Conservation (phyloP, 2,888 invertebrate genomes). For the Acleris holmiana region DNA sequence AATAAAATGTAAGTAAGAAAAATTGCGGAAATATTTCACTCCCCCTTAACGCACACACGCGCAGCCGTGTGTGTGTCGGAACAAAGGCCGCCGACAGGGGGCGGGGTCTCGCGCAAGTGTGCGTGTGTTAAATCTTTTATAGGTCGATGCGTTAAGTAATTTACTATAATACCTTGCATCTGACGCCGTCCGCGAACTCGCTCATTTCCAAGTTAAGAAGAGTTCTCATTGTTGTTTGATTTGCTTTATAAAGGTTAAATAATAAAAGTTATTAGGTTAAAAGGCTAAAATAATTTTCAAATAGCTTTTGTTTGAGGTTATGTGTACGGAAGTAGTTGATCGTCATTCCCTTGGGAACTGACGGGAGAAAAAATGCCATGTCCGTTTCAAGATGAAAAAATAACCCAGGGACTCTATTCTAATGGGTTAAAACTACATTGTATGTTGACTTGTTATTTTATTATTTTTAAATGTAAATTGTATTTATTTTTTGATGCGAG, state of each 20-base stretch:
- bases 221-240: slow-evolving; percentile 26
- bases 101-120: slow-evolving; percentile 57
- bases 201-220: slow-evolving; percentile 37
- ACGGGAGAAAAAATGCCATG: too few species aligned
- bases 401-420: too few species aligned
- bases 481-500: too few species aligned
- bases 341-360: too few species aligned
- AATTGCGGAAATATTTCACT: slow-evolving; percentile 68
- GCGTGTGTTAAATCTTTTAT: slow-evolving; percentile 79
- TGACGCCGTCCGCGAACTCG: slow-evolving; percentile 55
- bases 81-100: slow-evolving; percentile 62
- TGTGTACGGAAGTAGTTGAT: too few species aligned
- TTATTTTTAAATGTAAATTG: too few species aligned
- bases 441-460: too few species aligned
- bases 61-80: slow-evolving; percentile 58
- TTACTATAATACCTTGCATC: slow-evolving; percentile 80
- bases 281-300: too few species aligned
- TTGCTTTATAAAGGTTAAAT: neutral
- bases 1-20: slow-evolving; percentile 72
- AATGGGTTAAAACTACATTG: too few species aligned
- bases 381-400: too few species aligned
- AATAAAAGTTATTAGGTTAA: too few species aligned
- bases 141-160: slow-evolving; percentile 83
- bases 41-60: slow-evolving; percentile 63
- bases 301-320: too few species aligned